Evolutionary conservation across 2,113 vertebrate species (phyloP).

Genomic region (Anthoscopus minutus): DNA sequence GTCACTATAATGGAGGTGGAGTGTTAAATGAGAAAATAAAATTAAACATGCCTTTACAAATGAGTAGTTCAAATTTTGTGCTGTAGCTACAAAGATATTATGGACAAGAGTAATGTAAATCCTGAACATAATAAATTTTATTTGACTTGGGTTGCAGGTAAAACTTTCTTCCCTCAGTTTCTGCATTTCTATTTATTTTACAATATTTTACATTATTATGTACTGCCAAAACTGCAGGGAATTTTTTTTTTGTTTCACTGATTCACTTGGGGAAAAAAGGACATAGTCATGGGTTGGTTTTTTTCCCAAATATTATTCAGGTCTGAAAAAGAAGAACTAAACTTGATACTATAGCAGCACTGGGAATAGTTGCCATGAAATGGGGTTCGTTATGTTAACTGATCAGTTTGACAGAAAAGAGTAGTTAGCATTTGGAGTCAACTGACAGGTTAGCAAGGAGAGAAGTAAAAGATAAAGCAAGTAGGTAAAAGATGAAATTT

Average conservation of each 20-base stretch:
- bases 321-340: neutral
- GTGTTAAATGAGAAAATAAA: neutral
- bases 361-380: neutral
- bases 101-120: neutral
- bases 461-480: neutral
- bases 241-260: too few species aligned
- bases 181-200: neutral
- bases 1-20: neutral
- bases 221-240: neutral
- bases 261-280: neutral
- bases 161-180: neutral
- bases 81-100: neutral
- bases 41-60: neutral
- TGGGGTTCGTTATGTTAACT: neutral
- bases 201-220: neutral
- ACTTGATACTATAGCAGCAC: neutral
- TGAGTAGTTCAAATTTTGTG: neutral
- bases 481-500: conserved; percentile 24
- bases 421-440: neutral
- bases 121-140: neutral
- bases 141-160: neutral
- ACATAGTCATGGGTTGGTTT: neutral
- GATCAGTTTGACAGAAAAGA: neutral
- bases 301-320: neutral
- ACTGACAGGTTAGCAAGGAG: neutral